Conservation (phyloP, 2,113 vertebrate genomes). For the Galeopterus variegatus region DNA sequence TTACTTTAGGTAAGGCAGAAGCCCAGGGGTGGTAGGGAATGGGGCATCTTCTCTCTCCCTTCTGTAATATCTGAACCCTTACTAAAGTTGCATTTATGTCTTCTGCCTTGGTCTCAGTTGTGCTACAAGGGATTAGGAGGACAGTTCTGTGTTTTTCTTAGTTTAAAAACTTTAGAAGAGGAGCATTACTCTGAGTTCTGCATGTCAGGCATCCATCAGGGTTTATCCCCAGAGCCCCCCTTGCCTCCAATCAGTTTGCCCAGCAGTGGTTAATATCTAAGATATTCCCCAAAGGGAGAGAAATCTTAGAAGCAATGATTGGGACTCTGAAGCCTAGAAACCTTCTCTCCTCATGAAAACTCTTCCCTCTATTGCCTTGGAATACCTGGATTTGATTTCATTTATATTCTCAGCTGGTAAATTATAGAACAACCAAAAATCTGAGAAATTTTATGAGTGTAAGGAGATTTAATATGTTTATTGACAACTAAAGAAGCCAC, state of each 20-base stretch:
- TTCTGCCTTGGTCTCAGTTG: not conserved
- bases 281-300: not conserved
- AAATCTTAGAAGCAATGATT: not conserved
- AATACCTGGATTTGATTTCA: not conserved
- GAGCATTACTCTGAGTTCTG: not conserved
- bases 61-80: not conserved
- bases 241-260: not conserved
- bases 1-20: not conserved
- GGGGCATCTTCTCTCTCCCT: not conserved
- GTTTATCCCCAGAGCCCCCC: rapidly evolving
- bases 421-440: not conserved
- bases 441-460: not conserved
- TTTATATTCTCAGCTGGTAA: not conserved
- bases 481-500: not conserved
- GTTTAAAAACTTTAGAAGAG: not conserved
- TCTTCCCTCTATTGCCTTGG: not conserved
- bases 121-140: not conserved
- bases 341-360: not conserved
- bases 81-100: not conserved
- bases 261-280: not conserved
- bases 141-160: not conserved
- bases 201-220: not conserved
- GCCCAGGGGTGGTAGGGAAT: not conserved
- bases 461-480: not conserved
- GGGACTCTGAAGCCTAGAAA: not conserved